phyloP scores from a whole-genome alignment of 1,140 invertebrate species.

The Diploscapter pachys region DNA sequence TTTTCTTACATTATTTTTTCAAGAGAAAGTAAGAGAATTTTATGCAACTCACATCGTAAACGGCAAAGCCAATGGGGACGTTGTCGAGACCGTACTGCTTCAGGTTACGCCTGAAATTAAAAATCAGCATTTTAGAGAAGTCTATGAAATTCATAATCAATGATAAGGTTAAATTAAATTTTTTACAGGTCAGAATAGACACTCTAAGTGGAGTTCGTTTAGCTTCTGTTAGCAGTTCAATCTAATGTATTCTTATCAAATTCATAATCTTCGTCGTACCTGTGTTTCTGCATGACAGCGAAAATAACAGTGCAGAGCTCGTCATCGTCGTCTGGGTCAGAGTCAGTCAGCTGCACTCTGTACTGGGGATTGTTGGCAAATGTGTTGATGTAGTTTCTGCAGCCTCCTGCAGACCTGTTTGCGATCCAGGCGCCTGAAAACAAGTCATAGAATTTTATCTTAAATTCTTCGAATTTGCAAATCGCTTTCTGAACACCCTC shows the following conservation, averaged over 20 bases:
- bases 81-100: conserved; percentile 84
- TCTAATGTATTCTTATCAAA: conserved; percentile 71
- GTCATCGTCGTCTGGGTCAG: conserved; percentile 65
- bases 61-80: conserved; percentile 90
- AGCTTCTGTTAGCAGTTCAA: too few species aligned
- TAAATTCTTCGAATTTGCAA: background rate
- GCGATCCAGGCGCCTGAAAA: conserved; percentile 77
- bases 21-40: background rate
- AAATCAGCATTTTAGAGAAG: background rate
- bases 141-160: too few species aligned
- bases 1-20: too few species aligned
- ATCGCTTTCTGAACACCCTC: background rate
- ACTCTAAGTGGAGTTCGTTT: too few species aligned
- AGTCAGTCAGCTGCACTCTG: conserved; percentile 79
- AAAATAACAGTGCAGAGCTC: conserved; percentile 84
- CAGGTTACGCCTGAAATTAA: conserved; percentile 70
- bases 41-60: conserved; percentile 72
- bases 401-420: conserved; percentile 88
- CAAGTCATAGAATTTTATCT: background rate
- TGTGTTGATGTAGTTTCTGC: conserved; percentile 79
- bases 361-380: conserved; percentile 82
- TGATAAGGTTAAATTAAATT: too few species aligned
- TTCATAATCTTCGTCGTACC: conserved; percentile 77
- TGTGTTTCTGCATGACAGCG: conserved; percentile 77
- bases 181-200: too few species aligned